A percentile compares a stretch with the other conserved stretches of the same genome.
These are phyloP conservation scores for Galerucella calmariensis DNA, from an alignment of 2,888 invertebrate species.

Conservation along the genomic window DNA sequence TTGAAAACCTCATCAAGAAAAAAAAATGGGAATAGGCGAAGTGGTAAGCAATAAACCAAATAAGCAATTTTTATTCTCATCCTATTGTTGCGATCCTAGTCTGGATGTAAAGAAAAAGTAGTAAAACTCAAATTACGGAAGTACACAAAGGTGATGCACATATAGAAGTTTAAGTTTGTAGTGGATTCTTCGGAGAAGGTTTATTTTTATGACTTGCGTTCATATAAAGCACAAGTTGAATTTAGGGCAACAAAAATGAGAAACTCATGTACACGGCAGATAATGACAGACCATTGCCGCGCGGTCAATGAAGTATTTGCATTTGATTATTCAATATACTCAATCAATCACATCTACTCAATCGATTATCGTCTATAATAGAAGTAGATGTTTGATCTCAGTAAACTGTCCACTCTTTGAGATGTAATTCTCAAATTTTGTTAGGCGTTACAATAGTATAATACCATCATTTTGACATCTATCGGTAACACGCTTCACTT, in stretches of 20 bases:
- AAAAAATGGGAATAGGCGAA: conserved; percentile 32
- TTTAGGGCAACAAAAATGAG: conserved; percentile 1
- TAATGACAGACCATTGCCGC: too few species aligned
- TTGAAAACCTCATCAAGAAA: conserved; percentile 27
- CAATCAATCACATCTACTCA: too few species aligned
- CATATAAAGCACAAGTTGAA: conserved; percentile 19
- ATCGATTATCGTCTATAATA: too few species aligned
- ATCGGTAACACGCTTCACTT: too few species aligned
- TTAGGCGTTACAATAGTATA: too few species aligned
- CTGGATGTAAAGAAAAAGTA: conserved; percentile 29
- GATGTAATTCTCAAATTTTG: too few species aligned
- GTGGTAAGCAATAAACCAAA: conserved; percentile 34
- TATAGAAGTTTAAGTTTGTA: conserved; percentile 12
- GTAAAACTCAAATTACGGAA: conserved; percentile 34
- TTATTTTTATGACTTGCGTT: conserved; percentile 22
- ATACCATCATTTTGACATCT: too few species aligned
- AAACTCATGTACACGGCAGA: too few species aligned
- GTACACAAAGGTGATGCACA: conserved; percentile 17
- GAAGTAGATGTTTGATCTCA: too few species aligned
- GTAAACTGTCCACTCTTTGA: too few species aligned
- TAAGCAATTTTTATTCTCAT: conserved; percentile 29
- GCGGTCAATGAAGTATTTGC: too few species aligned
- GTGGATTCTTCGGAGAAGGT: conserved; percentile 5
- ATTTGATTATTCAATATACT: too few species aligned
- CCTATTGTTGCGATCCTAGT: conserved; percentile 24